Conservation (phyloP, 2,888 invertebrate genomes). For the Tyria jacobaeae region DNA sequence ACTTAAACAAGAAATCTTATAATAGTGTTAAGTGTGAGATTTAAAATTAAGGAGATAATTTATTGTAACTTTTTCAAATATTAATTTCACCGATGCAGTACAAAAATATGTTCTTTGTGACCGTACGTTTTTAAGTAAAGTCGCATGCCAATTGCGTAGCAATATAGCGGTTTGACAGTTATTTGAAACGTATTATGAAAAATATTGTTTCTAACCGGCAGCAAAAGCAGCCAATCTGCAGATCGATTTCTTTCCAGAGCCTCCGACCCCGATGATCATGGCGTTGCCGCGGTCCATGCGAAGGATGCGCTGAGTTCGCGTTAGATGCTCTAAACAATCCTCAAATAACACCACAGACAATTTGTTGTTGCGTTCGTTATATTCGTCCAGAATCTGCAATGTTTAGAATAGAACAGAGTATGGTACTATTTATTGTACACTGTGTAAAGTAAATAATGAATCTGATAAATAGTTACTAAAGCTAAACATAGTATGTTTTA, state of each 20-base stretch:
- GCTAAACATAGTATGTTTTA: too few relatives aligned
- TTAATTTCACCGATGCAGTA: too few relatives aligned
- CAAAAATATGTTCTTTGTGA: too few relatives aligned
- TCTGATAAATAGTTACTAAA: neutral
- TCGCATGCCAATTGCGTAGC: too few relatives aligned
- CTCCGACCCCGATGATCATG: slow-evolving; percentile 95
- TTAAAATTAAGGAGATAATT: too few relatives aligned
- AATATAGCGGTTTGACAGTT: too few relatives aligned
- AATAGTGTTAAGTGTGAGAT: too few relatives aligned
- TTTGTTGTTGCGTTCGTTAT: slow-evolving; percentile 91
- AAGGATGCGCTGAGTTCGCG: slow-evolving; percentile 93
- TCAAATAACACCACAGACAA: slow-evolving; percentile 95
- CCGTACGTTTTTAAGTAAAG: too few relatives aligned
- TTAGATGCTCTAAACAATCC: slow-evolving; percentile 96
- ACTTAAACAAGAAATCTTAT: too few relatives aligned
- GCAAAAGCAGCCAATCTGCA: slow-evolving; percentile 93
- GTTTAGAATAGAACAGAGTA: neutral
- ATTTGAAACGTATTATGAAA: too few relatives aligned
- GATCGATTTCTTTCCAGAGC: slow-evolving; percentile 95
- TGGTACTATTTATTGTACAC: neutral
- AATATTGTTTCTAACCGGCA: slow-evolving; percentile 85
- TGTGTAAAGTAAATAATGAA: neutral
- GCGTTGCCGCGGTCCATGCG: slow-evolving; percentile 94
- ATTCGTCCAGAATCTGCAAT: slow-evolving; percentile 92
- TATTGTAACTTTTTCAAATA: too few relatives aligned